phyloP scores from a whole-genome alignment of 2,888 invertebrate genomes.

The Sericinus montela region DNA sequence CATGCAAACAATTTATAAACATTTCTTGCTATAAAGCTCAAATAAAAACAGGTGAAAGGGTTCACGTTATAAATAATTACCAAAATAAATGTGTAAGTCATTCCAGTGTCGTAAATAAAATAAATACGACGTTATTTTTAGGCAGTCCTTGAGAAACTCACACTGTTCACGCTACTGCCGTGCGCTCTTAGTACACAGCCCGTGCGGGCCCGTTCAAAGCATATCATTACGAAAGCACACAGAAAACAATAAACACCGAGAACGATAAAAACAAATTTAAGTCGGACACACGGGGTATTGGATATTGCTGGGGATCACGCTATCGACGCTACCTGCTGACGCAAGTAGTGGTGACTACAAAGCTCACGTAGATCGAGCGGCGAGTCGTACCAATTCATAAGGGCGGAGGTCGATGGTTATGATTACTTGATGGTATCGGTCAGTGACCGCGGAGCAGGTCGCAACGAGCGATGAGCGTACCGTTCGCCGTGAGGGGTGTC shows the following conservation, averaged over 20 bases:
- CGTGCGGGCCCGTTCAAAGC: conserved; percentile 33
- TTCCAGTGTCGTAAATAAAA: conserved; percentile 1
- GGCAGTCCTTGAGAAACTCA: conserved; percentile 41
- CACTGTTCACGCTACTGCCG: conserved; percentile 29
- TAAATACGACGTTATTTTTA: conserved; percentile 24
- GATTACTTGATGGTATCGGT: conserved; percentile 48
- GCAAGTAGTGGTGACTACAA: conserved; percentile 25
- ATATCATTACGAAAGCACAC: conserved; percentile 58
- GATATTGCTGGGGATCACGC: conserved; percentile 66
- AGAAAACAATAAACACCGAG: conserved; percentile 70
- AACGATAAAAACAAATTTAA: conserved; percentile 68
- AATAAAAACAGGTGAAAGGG: conserved; percentile 15
- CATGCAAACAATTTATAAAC: conserved; percentile 17
- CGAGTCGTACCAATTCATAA: conserved; percentile 32
- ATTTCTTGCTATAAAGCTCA: conserved; percentile 6
- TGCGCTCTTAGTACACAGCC: conserved; percentile 24
- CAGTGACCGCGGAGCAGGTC: conserved; percentile 59
- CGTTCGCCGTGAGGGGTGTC: conserved; percentile 56
- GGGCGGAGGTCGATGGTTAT: conserved; percentile 35
- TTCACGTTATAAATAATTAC: not conserved
- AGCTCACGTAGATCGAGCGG: conserved; percentile 26
- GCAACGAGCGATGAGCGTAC: conserved; percentile 40
- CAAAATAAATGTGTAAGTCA: conserved; percentile 1
- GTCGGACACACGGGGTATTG: conserved; percentile 56
- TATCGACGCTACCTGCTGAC: conserved; percentile 52